A percentile compares a stretch with the other conserved stretches of the same genome.
Evolutionary conservation across 2,797 vertebrate species (phyloP).

Genomic region (Bucorvus abyssinicus): DNA sequence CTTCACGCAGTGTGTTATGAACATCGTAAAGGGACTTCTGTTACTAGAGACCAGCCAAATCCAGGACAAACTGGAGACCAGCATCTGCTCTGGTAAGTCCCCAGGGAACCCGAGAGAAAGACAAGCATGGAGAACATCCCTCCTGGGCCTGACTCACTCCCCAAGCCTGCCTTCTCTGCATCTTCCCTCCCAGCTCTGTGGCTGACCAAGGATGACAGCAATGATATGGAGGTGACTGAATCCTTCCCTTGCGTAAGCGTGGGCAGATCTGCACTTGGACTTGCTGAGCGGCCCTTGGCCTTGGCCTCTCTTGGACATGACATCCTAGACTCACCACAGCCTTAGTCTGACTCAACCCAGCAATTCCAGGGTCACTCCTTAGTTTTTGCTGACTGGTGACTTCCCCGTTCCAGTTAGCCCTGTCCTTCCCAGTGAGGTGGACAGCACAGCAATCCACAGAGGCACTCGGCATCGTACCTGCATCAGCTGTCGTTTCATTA

Average conservation of each 20-base stretch:
- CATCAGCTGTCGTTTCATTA: conserved; percentile 72
- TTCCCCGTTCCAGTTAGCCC: conserved; percentile 26
- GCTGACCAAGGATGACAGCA: background rate
- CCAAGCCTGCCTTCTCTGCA: background rate
- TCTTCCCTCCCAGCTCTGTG: background rate
- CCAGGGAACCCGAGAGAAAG: background rate
- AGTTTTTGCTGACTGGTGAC: conserved; percentile 11
- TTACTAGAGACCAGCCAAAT: background rate
- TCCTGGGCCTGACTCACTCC: background rate
- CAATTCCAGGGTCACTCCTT: background rate
- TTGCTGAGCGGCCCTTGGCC: background rate
- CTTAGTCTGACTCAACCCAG: conserved; percentile 25
- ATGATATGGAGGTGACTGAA: background rate
- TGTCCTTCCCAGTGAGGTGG: background rate
- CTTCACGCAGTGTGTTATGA: background rate
- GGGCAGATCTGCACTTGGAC: background rate
- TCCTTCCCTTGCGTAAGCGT: background rate
- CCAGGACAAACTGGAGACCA: background rate
- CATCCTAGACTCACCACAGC: background rate
- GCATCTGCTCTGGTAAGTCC: background rate
- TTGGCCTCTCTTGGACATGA: background rate
- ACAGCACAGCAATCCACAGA: background rate
- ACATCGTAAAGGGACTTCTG: background rate
- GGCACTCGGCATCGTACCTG: background rate
- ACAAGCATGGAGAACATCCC: background rate